Percentiles rank a stretch among this genome's conserved stretches.
Conservation (phyloP, 2,888 invertebrate genomes). For the Andricus quercusramuli region DNA sequence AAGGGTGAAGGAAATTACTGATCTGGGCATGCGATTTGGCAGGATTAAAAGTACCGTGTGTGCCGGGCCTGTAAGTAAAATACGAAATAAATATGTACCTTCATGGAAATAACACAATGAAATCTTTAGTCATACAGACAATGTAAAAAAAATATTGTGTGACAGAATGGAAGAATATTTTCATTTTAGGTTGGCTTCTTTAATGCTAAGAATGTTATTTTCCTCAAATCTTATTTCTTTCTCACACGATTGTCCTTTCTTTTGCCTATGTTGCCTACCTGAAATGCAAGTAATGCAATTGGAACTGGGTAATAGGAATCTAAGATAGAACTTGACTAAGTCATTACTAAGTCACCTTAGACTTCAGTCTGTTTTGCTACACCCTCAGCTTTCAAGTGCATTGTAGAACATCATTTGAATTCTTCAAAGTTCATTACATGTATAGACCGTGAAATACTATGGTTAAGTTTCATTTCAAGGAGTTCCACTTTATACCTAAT, state of each 20-base stretch:
- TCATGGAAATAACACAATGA: too few relatives aligned
- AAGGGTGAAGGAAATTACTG: too few relatives aligned
- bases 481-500: constrained; percentile 2
- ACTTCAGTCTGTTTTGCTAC: background rate
- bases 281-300: background rate
- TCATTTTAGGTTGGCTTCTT: too few relatives aligned
- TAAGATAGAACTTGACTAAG: background rate
- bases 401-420: constrained; percentile 26
- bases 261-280: background rate
- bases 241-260: background rate
- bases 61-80: too few relatives aligned
- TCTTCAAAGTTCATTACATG: background rate
- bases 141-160: too few relatives aligned
- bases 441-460: background rate
- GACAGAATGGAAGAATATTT: too few relatives aligned
- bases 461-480: background rate
- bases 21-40: too few relatives aligned
- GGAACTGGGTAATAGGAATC: background rate
- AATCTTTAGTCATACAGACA: too few relatives aligned
- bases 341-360: constrained; percentile 3
- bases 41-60: too few relatives aligned
- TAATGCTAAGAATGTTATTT: too few relatives aligned
- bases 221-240: too few relatives aligned
- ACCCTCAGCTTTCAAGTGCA: background rate
- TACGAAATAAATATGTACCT: too few relatives aligned